phyloP scores from a whole-genome alignment of 2,797 vertebrate genomes.

The Gymnothorax reevesii region DNA sequence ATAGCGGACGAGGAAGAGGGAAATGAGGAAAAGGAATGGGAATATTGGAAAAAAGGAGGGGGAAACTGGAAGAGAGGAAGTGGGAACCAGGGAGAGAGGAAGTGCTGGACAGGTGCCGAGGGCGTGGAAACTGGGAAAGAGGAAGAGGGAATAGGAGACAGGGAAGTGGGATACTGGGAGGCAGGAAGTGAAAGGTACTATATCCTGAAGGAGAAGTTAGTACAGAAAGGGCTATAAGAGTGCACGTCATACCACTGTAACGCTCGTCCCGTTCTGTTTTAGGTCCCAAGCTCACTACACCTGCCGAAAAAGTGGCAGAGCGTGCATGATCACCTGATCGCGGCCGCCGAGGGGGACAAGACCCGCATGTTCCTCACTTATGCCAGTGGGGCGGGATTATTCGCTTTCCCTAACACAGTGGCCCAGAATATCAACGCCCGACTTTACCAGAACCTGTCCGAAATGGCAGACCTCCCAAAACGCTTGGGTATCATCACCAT shows the following conservation, averaged over 20 bases:
- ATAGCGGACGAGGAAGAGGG: background rate
- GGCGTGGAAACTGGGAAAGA: background rate
- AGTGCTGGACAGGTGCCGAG: background rate
- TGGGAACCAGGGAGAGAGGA: background rate
- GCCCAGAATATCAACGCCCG: slow-evolving; percentile 70
- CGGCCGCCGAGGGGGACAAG: slow-evolving; percentile 58
- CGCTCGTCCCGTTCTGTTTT: slow-evolving; percentile 15
- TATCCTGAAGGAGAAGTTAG: too few species aligned
- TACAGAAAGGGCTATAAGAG: background rate
- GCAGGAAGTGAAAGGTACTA: too few species aligned
- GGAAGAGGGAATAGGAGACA: background rate
- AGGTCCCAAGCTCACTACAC: slow-evolving; percentile 73
- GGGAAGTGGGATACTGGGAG: too few species aligned
- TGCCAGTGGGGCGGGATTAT: slow-evolving; percentile 76
- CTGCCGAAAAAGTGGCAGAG: slow-evolving; percentile 75
- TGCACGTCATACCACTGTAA: background rate
- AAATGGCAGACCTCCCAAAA: slow-evolving; percentile 47
- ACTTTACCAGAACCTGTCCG: slow-evolving; percentile 69
- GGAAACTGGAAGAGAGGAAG: background rate
- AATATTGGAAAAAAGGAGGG: background rate
- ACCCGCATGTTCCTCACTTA: slow-evolving; percentile 76
- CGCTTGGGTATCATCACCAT: slow-evolving; percentile 78
- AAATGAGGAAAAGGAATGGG: background rate
- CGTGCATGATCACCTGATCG: slow-evolving; percentile 69
- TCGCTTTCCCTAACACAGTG: slow-evolving; percentile 71